Percentiles rank a stretch among this genome's conserved stretches.
phyloP scores from a whole-genome alignment of 2,888 invertebrate genomes.

The Hemicrepidius hirtus region DNA sequence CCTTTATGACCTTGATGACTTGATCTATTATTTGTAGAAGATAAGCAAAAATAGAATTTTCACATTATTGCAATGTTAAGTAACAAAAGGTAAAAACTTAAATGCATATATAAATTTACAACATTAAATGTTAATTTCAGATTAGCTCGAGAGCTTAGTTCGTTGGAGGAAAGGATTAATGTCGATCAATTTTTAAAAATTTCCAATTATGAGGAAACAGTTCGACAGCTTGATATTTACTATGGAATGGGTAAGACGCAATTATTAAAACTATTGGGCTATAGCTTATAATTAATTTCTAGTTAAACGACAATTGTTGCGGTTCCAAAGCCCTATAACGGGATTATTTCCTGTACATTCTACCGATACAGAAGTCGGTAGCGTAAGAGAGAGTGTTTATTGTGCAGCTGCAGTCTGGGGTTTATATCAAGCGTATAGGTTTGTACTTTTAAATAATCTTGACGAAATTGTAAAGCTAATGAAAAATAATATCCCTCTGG shows the following conservation, averaged over 20 bases:
- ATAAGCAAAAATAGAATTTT: slow-evolving; percentile 22
- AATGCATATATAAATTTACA: neutral
- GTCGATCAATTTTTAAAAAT: slow-evolving; percentile 87
- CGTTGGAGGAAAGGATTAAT: slow-evolving; percentile 80
- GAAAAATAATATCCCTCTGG: no score
- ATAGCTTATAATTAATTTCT: slow-evolving; percentile 55
- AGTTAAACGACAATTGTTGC: slow-evolving; percentile 93
- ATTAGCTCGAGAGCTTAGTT: slow-evolving; percentile 47
- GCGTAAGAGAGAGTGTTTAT: slow-evolving; percentile 96
- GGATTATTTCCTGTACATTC: slow-evolving; percentile 94
- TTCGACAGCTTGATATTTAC: slow-evolving; percentile 92
- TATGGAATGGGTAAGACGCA: slow-evolving; percentile 88
- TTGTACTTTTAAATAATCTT: slow-evolving; percentile 40
- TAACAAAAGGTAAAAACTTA: slow-evolving; percentile 33
- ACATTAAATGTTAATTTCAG: slow-evolving; percentile 9
- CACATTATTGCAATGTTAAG: slow-evolving; percentile 20
- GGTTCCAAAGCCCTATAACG: slow-evolving; percentile 94
- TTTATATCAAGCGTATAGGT: slow-evolving; percentile 96
- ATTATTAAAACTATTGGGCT: neutral
- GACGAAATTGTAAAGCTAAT: no score
- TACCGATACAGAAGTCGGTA: slow-evolving; percentile 86
- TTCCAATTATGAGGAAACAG: slow-evolving; percentile 92
- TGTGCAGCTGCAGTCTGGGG: slow-evolving; percentile 98
- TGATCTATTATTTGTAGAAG: slow-evolving; percentile 3
- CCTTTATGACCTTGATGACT: slow-evolving; percentile 22